A percentile compares a stretch with the other conserved stretches of the same genome.
phyloP scores from a whole-genome alignment of 2,113 vertebrate genomes.

The Pelvicachromis taeniatus region DNA sequence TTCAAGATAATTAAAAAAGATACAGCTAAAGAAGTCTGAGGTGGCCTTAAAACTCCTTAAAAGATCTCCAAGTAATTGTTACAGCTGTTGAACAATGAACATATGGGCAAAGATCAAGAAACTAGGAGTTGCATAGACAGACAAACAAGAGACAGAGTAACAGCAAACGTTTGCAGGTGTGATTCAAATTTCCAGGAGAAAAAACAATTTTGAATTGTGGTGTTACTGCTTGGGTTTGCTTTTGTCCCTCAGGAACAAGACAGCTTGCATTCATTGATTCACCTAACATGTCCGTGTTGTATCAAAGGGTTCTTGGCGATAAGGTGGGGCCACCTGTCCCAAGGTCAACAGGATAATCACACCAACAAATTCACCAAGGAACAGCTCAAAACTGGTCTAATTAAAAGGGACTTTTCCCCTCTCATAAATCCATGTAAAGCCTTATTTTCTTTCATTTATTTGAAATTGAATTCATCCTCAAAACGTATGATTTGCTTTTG shows the following conservation, averaged over 20 bases:
- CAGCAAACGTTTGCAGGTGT: background rate
- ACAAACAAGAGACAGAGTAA: background rate
- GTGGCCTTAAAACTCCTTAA: rapidly evolving
- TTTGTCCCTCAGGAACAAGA: background rate
- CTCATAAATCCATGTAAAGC: background rate
- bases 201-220: background rate
- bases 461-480: background rate
- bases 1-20: rapidly evolving
- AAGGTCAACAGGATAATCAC: background rate
- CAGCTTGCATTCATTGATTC: background rate
- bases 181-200: background rate
- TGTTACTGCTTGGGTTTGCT: background rate
- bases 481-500: background rate
- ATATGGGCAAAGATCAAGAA: background rate
- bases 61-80: background rate
- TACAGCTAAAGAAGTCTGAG: background rate
- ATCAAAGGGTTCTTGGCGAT: background rate
- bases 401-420: background rate
- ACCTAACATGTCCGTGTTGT: background rate
- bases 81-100: background rate
- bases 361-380: background rate
- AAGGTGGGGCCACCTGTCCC: background rate
- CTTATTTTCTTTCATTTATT: background rate
- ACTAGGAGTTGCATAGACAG: background rate
- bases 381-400: background rate